Evolutionary conservation across 1,140 invertebrate species (phyloP).

Genomic region (Camponotus vicinus): DNA sequence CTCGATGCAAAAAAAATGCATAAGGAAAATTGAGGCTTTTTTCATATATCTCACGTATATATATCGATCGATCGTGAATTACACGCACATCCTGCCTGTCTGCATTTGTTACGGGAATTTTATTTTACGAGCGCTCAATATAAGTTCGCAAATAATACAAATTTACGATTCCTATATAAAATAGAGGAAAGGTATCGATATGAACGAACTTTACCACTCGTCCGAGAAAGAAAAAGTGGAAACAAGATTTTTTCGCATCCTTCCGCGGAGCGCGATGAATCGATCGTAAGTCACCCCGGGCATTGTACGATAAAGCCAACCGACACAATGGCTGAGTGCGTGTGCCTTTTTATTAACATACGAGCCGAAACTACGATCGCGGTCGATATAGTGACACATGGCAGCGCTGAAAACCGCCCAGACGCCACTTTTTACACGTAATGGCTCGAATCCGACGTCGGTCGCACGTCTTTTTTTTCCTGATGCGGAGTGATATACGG

Average conservation of each 20-base stretch:
- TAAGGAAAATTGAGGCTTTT: slow-evolving; percentile 8
- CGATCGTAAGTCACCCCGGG: slow-evolving; percentile 39
- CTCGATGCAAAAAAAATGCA: slow-evolving; percentile 10
- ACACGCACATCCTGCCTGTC: background rate
- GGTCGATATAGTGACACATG: slow-evolving; percentile 61
- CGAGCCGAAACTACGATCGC: slow-evolving; percentile 57
- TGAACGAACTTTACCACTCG: slow-evolving; percentile 32
- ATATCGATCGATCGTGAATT: slow-evolving; percentile 20
- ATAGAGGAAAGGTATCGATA: slow-evolving; percentile 4
- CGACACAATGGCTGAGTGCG: slow-evolving; percentile 47
- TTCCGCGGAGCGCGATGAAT: slow-evolving; percentile 11
- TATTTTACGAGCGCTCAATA: slow-evolving; percentile 6
- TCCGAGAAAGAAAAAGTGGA: slow-evolving; percentile 18
- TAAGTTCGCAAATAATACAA: slow-evolving; percentile 31
- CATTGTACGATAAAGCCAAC: slow-evolving; percentile 43
- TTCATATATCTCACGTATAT: slow-evolving; percentile 8
- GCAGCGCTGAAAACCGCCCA: slow-evolving; percentile 49
- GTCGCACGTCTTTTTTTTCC: slow-evolving; percentile 48
- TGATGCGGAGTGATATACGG: slow-evolving; percentile 45
- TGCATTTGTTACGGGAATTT: background rate
- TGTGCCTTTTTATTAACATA: slow-evolving; percentile 61
- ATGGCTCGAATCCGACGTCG: slow-evolving; percentile 60
- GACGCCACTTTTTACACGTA: slow-evolving; percentile 47
- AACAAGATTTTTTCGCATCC: slow-evolving; percentile 56
- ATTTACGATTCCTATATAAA: slow-evolving; percentile 19